Evolutionary conservation across 2,888 invertebrate genomes (phyloP).

Genomic region (Agrochola lota): DNA sequence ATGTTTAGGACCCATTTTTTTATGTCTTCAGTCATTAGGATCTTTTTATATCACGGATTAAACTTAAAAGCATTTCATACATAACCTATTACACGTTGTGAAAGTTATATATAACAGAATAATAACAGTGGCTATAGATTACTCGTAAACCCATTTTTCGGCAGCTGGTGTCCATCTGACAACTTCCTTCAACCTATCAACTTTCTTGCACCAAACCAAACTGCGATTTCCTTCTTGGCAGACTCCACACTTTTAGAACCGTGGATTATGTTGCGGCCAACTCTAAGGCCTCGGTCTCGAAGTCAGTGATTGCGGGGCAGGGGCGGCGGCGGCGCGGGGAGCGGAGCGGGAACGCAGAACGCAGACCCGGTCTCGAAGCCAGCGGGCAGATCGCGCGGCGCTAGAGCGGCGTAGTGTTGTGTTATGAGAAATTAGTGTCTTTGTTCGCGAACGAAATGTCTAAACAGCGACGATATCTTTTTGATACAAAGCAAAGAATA

Average conservation of each 20-base stretch:
- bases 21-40: no score
- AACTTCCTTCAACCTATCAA: slow-evolving; percentile 92
- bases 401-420: no score
- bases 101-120: slow-evolving; percentile 54
- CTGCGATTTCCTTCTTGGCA: slow-evolving; percentile 97
- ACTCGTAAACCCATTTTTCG: slow-evolving; percentile 98
- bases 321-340: no score
- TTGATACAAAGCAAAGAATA: no score
- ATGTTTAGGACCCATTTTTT: no score
- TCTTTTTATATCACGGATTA: slow-evolving; percentile 35
- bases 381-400: no score
- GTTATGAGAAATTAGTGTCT: no score
- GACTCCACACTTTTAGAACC: slow-evolving; percentile 99
- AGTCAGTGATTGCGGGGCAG: no score
- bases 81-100: slow-evolving; percentile 61
- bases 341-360: no score
- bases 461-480: no score
- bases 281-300: slow-evolving; percentile 73
- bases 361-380: no score
- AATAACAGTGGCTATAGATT: slow-evolving; percentile 69
- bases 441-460: no score
- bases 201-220: slow-evolving; percentile 95
- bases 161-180: slow-evolving; percentile 95
- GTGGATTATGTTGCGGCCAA: slow-evolving; percentile 99
- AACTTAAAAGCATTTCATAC: slow-evolving; percentile 39